These are phyloP conservation scores for Charadrius vociferus DNA, from an alignment of 2,113 vertebrate genomes.

Conservation along the genomic window DNA sequence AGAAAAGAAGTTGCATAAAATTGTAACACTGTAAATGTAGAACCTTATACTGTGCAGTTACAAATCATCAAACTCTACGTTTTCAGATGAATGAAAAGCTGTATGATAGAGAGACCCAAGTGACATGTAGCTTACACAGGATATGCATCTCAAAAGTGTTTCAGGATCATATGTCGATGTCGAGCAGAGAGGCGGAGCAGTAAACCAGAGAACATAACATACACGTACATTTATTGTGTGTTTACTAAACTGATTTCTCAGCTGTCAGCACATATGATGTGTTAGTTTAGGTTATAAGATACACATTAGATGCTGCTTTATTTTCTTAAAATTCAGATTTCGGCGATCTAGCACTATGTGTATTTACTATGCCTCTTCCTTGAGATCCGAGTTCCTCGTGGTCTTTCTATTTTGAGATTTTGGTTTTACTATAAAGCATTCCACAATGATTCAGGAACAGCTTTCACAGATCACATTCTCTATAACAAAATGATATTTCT, in stretches of 20 bases:
- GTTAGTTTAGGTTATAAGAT: background rate
- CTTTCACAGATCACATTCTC: background rate
- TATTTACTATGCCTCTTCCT: background rate
- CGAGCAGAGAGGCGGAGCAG: background rate
- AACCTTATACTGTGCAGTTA: background rate
- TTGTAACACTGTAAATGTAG: background rate
- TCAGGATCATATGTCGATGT: background rate
- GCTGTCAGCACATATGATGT: background rate
- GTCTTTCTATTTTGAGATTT: background rate
- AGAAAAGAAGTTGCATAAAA: background rate
- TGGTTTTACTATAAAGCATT: background rate
- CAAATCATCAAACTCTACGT: background rate
- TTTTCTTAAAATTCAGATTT: background rate
- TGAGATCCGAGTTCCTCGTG: background rate
- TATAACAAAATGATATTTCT: background rate
- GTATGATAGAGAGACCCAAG: background rate
- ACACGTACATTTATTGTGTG: background rate
- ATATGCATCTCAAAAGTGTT: background rate
- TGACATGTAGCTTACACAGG: background rate
- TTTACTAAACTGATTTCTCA: background rate
- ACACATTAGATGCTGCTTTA: background rate
- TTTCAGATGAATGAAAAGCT: background rate
- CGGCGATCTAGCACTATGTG: rapidly evolving
- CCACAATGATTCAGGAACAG: background rate
- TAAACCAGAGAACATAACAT: background rate